A percentile compares a stretch with the other conserved stretches of the same genome.
These are phyloP conservation scores for Rhinogobio ventralis DNA, from an alignment of 2,797 vertebrate species.

Conservation along the genomic window DNA sequence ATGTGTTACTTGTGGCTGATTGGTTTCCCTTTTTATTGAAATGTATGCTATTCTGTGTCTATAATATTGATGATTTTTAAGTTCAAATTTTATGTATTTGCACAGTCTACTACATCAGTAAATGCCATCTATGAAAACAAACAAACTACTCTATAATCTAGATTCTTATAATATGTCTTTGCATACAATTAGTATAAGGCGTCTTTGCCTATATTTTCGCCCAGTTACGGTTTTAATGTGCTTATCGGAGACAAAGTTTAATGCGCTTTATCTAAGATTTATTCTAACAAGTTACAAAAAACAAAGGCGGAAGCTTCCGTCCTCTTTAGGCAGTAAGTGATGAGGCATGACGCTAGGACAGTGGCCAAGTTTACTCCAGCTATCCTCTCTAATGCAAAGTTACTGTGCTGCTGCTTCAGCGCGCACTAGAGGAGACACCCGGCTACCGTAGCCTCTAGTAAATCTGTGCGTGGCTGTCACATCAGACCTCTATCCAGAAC, in stretches of 20 bases:
- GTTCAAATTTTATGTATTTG: background rate
- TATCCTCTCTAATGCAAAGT: slow-evolving; percentile 69
- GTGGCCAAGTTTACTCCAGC: slow-evolving; percentile 74
- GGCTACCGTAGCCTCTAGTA: slow-evolving; percentile 58
- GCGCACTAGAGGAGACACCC: slow-evolving; percentile 60
- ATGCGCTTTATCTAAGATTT: slow-evolving; percentile 5
- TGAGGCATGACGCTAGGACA: slow-evolving; percentile 71
- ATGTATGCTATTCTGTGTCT: background rate
- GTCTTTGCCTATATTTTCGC: background rate
- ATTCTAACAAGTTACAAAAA: slow-evolving; percentile 37
- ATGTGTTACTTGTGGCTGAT: background rate
- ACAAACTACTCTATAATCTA: background rate
- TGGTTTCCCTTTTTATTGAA: background rate
- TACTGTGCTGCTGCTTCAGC: slow-evolving; percentile 72
- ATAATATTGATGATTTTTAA: background rate
- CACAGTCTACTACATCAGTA: background rate
- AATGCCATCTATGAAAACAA: background rate
- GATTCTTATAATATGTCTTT: background rate
- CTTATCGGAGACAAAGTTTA: background rate
- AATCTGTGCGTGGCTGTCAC: slow-evolving; percentile 46
- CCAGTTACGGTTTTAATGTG: background rate
- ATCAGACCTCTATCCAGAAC: slow-evolving; percentile 40
- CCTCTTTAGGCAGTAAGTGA: slow-evolving; percentile 52
- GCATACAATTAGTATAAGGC: background rate
- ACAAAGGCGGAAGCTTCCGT: slow-evolving; percentile 22